phyloP scores from a whole-genome alignment of 2,888 invertebrate species.

The Zeuzera pyrina region DNA sequence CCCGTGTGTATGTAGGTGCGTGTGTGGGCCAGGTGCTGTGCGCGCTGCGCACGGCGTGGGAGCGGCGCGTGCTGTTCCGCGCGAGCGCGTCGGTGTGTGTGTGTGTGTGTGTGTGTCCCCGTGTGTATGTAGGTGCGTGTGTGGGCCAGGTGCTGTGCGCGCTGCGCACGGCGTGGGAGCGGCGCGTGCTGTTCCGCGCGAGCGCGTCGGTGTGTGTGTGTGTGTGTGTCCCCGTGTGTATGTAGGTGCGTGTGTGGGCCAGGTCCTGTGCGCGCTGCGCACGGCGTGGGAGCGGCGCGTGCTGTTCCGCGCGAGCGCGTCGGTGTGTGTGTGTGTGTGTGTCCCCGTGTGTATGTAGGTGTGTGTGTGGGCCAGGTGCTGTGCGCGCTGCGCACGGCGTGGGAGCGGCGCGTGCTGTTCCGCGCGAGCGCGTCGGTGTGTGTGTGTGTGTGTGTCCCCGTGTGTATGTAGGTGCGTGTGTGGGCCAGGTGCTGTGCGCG shows the following conservation, averaged over 20 bases:
- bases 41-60: constrained; percentile 86
- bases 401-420: constrained; percentile 88
- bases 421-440: constrained; percentile 87
- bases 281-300: constrained; percentile 87
- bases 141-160: constrained; percentile 81
- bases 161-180: constrained; percentile 87
- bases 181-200: constrained; percentile 88
- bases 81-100: constrained; percentile 87
- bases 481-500: constrained; percentile 80
- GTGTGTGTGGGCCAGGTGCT: no score
- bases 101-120: no score
- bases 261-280: constrained; percentile 82
- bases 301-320: constrained; percentile 89
- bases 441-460: no score
- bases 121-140: no score
- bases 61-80: constrained; percentile 86
- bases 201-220: constrained; percentile 86
- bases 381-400: constrained; percentile 83
- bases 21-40: constrained; percentile 81
- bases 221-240: no score
- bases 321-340: no score
- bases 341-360: no score
- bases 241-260: no score
- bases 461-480: no score
- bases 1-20: no score